Conservation (phyloP, 2,113 vertebrate species). For the Podarcis raffonei region DNA sequence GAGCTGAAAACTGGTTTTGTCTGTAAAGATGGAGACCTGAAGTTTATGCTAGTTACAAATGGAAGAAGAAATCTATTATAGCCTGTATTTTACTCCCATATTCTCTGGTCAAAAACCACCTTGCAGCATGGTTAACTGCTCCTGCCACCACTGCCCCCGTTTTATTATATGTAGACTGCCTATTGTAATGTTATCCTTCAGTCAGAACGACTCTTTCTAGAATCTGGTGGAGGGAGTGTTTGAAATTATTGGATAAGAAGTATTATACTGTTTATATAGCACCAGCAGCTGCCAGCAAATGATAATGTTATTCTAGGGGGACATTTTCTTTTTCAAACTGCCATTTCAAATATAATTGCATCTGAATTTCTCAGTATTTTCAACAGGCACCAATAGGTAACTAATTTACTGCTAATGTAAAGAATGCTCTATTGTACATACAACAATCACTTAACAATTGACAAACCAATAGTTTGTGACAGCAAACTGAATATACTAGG, state of each 20-base stretch:
- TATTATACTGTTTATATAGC: background rate
- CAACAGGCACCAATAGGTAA: background rate
- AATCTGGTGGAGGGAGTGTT: too few relatives aligned
- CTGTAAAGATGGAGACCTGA: background rate
- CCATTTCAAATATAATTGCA: background rate
- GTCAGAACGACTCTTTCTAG: background rate
- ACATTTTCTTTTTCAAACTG: background rate
- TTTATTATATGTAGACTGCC: background rate
- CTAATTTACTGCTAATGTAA: background rate
- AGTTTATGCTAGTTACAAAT: background rate
- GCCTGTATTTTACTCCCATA: too few relatives aligned
- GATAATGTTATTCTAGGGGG: constrained; percentile 17
- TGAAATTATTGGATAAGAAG: background rate
- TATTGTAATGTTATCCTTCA: background rate
- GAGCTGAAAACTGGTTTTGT: background rate
- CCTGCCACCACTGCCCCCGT: background rate
- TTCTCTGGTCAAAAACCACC: background rate
- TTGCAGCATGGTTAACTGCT: background rate
- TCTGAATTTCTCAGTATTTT: background rate
- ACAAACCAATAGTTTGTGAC: background rate
- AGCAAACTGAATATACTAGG: constrained; percentile 23
- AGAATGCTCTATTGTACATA: constrained; percentile 25
- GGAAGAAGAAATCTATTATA: background rate
- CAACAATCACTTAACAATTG: constrained; percentile 2
- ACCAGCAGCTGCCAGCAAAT: constrained; percentile 10